Evolutionary conservation across 2,797 vertebrate species (phyloP).

Genomic region (Scleropages formosus): DNA sequence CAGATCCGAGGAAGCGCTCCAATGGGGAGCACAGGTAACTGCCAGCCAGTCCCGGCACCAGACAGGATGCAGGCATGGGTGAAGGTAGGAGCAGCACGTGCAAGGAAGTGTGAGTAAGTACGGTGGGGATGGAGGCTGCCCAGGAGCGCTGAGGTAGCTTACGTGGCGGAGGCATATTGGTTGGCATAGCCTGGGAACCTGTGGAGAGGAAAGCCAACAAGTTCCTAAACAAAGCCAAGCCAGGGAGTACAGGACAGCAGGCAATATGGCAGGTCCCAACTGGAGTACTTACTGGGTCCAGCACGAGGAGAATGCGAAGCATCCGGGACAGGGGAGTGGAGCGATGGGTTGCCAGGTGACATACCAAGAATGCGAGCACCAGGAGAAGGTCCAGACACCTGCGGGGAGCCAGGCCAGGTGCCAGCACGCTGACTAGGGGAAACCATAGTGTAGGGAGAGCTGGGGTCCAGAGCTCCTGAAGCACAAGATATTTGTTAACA

Average conservation of each 20-base stretch:
- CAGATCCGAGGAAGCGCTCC: conserved; percentile 94
- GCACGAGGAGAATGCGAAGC: conserved; percentile 93
- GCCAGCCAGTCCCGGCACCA: conserved; percentile 90
- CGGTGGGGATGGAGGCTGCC: conserved; percentile 98
- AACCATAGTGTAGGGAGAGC: conserved; percentile 96
- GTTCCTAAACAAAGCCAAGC: too few relatives aligned
- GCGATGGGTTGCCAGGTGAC: conserved; percentile 96
- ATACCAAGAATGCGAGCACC: conserved; percentile 92
- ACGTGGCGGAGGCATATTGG: conserved; percentile 97
- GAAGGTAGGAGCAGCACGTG: conserved; percentile 93
- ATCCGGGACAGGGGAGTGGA: conserved; percentile 95
- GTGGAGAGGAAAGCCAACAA: too few relatives aligned
- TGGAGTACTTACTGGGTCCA: conserved; percentile 80
- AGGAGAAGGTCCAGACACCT: conserved; percentile 95
- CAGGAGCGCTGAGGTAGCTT: conserved; percentile 99
- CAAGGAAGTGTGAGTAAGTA: conserved; percentile 98
- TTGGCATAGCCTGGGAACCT: conserved; percentile 36
- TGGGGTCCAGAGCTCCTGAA: conserved; percentile 92
- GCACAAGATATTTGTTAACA: not conserved
- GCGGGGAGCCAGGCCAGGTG: conserved; percentile 95
- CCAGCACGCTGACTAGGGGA: conserved; percentile 90
- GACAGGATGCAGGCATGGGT: conserved; percentile 80
- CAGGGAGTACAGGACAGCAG: not conserved
- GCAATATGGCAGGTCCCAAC: not conserved
- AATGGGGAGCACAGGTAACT: conserved; percentile 98